These are phyloP conservation scores for Zoanthus solanderi DNA, from an alignment of 92 coral and sea anemone genomes.

Conservation along the genomic window DNA sequence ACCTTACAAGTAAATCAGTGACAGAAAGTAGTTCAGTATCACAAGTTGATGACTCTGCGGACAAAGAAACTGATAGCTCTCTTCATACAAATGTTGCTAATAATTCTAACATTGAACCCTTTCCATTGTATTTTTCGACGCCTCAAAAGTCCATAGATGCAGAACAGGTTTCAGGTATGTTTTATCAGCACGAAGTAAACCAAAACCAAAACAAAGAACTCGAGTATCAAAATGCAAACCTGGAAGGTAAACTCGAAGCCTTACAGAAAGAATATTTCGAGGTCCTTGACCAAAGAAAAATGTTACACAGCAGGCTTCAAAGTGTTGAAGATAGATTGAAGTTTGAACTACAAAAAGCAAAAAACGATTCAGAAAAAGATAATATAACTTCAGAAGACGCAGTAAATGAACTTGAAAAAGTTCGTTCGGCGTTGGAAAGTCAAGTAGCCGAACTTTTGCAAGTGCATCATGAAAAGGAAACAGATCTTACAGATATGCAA, in stretches of 20 bases:
- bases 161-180: not conserved
- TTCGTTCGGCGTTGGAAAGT: slow-evolving; percentile 58
- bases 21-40: not conserved
- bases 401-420: slow-evolving; percentile 59
- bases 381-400: not conserved
- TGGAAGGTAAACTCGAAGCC: slow-evolving; percentile 81
- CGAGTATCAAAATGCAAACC: slow-evolving; percentile 71
- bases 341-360: slow-evolving; percentile 55
- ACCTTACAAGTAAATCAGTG: not conserved
- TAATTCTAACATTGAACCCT: not conserved
- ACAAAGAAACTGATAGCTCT: not conserved
- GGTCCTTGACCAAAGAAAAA: slow-evolving; percentile 74
- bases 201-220: slow-evolving; percentile 46
- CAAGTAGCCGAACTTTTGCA: slow-evolving; percentile 62
- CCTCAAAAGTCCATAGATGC: slow-evolving; percentile 14
- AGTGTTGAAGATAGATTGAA: slow-evolving; percentile 59
- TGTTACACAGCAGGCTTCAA: slow-evolving; percentile 64
- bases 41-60: not conserved
- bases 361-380: not conserved
- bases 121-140: slow-evolving; percentile 31
- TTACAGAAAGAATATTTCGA: slow-evolving; percentile 69
- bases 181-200: slow-evolving; percentile 7
- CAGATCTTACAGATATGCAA: slow-evolving; percentile 68
- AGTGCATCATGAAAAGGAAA: slow-evolving; percentile 62
- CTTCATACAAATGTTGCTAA: not conserved